These are phyloP conservation scores for Salmo trutta DNA, from an alignment of 2,797 vertebrate species.

Conservation along the genomic window DNA sequence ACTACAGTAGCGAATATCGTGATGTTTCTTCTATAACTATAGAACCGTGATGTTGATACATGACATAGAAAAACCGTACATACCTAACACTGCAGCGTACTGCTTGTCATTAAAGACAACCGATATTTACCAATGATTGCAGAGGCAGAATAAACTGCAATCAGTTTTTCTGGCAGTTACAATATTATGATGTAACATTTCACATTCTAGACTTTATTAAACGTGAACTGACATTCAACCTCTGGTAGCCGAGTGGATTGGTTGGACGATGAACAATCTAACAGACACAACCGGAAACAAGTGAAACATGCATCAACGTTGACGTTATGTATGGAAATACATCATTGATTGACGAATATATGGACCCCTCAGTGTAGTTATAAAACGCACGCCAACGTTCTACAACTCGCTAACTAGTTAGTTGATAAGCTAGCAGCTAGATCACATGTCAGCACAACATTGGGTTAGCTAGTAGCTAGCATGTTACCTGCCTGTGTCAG, in stretches of 20 bases:
- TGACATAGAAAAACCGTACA: not conserved
- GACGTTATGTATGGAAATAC: no score
- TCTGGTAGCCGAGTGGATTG: no score
- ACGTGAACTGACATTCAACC: no score
- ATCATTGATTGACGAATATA: no score
- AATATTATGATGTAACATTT: no score
- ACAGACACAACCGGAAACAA: no score
- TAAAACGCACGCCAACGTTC: not conserved
- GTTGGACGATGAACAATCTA: no score
- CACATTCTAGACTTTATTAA: no score
- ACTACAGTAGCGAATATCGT: not conserved
- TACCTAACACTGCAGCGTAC: not conserved
- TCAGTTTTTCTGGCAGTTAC: no score
- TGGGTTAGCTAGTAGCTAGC: conserved; percentile 3
- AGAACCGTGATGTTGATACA: not conserved
- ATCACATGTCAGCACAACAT: not conserved
- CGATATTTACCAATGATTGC: not conserved
- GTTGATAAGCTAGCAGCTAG: not conserved
- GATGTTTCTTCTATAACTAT: not conserved
- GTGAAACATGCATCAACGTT: no score
- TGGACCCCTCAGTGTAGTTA: no score
- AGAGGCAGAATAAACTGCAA: not conserved
- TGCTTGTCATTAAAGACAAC: not conserved
- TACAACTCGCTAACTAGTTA: not conserved
- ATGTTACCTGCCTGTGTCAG: conserved; percentile 23